Conservation (phyloP, 2,888 invertebrate genomes). For the Pheosia gnoma region DNA sequence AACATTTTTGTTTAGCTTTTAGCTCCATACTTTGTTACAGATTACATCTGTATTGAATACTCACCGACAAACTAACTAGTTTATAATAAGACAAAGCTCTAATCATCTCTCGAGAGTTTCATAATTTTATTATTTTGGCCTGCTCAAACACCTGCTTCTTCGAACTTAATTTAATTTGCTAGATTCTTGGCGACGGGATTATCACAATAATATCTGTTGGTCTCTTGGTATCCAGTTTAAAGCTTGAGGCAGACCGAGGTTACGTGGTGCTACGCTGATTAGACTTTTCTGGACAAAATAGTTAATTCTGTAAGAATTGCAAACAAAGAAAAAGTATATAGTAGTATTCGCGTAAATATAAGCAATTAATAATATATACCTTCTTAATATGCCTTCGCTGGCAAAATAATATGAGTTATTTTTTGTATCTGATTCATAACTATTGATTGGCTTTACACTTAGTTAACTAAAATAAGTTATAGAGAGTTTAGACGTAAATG, state of each 20-base stretch:
- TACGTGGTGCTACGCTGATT: background rate
- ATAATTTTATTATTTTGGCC: conserved; percentile 35
- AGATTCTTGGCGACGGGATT: conserved; percentile 51
- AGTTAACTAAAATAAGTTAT: too few species aligned
- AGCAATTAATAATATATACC: too few species aligned
- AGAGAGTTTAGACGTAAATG: too few species aligned
- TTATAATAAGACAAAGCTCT: conserved; percentile 16
- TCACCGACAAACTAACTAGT: background rate
- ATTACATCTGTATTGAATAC: background rate
- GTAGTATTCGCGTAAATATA: too few species aligned
- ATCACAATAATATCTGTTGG: conserved; percentile 47
- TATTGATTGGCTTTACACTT: too few species aligned
- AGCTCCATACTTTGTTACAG: background rate
- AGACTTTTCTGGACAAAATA: background rate
- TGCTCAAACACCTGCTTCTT: conserved; percentile 37
- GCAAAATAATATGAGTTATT: too few species aligned
- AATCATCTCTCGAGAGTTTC: conserved; percentile 36
- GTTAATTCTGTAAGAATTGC: too few species aligned
- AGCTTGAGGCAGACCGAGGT: background rate
- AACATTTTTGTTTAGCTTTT: background rate
- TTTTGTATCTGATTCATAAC: too few species aligned
- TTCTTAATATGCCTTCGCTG: too few species aligned
- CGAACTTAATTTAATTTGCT: conserved; percentile 48
- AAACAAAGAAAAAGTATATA: too few species aligned
- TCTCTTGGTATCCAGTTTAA: background rate